Conservation (phyloP, 2,113 vertebrate genomes). For the Bungarus multicinctus region DNA sequence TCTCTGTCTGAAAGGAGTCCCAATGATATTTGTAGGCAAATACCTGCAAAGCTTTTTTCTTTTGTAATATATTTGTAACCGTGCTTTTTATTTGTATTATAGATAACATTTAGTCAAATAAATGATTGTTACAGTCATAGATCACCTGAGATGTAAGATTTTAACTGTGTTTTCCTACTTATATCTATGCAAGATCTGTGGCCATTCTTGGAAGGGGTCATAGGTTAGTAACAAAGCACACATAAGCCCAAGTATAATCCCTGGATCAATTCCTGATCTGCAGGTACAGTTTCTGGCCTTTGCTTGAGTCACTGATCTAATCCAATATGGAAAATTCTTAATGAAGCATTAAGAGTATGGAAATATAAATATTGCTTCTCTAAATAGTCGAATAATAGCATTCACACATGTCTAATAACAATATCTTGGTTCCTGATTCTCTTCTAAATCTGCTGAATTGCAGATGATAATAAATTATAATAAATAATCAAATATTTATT, state of each 20-base stretch:
- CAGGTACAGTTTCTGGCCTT: background rate
- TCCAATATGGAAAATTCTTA: background rate
- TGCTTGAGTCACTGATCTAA: background rate
- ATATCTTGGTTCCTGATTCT: background rate
- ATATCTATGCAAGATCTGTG: background rate
- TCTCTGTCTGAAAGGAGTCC: background rate
- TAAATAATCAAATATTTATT: too few relatives aligned
- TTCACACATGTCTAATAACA: background rate
- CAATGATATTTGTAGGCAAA: background rate
- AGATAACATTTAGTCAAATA: background rate
- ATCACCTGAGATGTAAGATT: background rate
- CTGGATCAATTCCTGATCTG: background rate
- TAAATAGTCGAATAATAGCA: background rate
- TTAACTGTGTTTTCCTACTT: background rate
- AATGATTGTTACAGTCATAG: background rate
- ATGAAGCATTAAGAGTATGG: background rate
- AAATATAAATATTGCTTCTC: background rate
- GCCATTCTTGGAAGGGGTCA: background rate
- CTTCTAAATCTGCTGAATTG: background rate
- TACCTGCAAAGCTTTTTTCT: background rate
- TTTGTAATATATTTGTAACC: background rate
- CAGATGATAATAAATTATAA: background rate
- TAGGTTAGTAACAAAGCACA: background rate
- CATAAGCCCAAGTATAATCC: background rate
- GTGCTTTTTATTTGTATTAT: background rate